Conservation (phyloP, 2,113 vertebrate genomes). For the Tragelaphus strepsiceros region DNA sequence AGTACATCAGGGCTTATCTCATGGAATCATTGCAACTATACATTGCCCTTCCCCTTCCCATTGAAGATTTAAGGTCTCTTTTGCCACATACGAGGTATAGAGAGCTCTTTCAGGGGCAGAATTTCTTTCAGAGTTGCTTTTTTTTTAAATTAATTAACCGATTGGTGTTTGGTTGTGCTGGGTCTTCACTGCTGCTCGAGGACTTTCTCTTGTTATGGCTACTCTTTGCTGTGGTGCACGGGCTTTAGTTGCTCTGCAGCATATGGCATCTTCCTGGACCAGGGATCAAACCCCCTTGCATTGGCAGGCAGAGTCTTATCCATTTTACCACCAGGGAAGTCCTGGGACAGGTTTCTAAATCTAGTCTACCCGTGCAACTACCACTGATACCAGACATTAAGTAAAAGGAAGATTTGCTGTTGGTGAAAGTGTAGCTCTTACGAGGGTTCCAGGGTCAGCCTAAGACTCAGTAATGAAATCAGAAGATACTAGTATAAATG, state of each 20-base stretch:
- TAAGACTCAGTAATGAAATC: background rate
- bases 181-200: background rate
- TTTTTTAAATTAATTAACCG: accelerated
- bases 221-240: accelerated
- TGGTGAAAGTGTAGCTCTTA: background rate
- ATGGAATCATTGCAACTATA: background rate
- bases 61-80: background rate
- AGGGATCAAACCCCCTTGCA: background rate
- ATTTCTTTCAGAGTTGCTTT: background rate
- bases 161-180: background rate
- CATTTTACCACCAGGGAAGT: background rate
- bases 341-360: background rate
- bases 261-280: background rate
- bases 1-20: background rate
- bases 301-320: background rate
- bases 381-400: background rate
- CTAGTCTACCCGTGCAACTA: background rate
- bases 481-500: background rate
- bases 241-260: background rate
- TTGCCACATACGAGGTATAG: background rate
- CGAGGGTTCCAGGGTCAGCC: background rate
- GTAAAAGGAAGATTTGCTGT: background rate
- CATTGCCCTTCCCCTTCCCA: background rate
- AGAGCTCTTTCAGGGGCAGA: background rate
- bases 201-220: background rate